Evolutionary conservation across 2,888 invertebrate genomes (phyloP).

Genomic region (Scotopteryx bipunctaria): DNA sequence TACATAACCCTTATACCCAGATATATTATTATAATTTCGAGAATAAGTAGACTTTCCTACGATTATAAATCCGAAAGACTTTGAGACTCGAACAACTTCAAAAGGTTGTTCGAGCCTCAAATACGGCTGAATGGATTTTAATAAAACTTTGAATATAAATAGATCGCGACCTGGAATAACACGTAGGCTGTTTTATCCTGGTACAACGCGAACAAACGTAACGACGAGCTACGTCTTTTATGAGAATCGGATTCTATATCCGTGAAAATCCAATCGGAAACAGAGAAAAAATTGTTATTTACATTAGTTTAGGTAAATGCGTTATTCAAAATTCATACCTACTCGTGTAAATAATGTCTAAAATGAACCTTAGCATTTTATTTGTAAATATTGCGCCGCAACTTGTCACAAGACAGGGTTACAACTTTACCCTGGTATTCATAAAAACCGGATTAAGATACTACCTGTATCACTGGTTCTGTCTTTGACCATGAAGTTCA

Average conservation of each 20-base stretch:
- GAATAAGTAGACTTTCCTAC: neutral
- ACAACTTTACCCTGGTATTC: neutral
- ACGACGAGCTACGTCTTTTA: too few species aligned
- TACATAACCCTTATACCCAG: neutral
- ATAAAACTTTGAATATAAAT: too few species aligned
- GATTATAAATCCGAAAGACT: too few species aligned
- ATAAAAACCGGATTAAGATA: neutral
- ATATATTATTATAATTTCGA: neutral
- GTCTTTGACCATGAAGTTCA: too few species aligned
- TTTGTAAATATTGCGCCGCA: neutral
- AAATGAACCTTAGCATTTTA: neutral
- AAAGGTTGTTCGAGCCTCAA: too few species aligned
- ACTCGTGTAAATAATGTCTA: conserved; percentile 7
- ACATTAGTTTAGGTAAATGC: conserved; percentile 17
- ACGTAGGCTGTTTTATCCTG: too few species aligned
- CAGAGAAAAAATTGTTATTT: conserved; percentile 7
- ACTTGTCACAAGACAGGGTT: neutral
- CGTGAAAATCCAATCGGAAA: conserved; percentile 5
- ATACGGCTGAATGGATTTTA: too few species aligned
- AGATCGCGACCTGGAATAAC: too few species aligned
- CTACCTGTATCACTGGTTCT: too few species aligned
- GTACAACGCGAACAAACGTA: too few species aligned
- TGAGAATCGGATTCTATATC: neutral
- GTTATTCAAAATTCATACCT: conserved; percentile 17
- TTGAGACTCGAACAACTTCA: too few species aligned